A percentile compares a stretch with the other conserved stretches of the same genome.
phyloP scores from a whole-genome alignment of 1,140 invertebrate genomes.

The Cydia fagiglandana region DNA sequence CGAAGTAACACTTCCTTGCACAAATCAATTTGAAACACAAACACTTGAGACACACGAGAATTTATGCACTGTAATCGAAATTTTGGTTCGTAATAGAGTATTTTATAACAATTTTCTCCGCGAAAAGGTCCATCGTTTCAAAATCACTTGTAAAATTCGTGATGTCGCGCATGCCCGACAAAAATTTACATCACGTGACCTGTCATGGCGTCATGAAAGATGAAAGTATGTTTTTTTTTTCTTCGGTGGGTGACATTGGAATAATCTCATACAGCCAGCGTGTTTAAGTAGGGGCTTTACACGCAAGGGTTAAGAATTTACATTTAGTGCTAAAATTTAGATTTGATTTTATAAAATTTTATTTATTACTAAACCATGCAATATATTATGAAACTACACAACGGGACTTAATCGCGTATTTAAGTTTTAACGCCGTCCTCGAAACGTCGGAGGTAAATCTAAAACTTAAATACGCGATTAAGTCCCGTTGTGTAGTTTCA shows the following conservation, averaged over 20 bases:
- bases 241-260: conserved; percentile 19
- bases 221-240: conserved; percentile 43
- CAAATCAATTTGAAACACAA: conserved; percentile 45
- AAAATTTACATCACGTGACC: conserved; percentile 79
- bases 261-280: not conserved
- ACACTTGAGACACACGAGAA: conserved; percentile 38
- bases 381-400: too few relatives aligned
- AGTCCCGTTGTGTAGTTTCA: too few relatives aligned
- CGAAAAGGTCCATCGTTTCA: conserved; percentile 65
- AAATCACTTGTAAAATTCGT: conserved; percentile 71
- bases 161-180: conserved; percentile 74
- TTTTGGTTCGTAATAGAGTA: conserved; percentile 34
- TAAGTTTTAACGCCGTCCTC: too few relatives aligned
- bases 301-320: too few relatives aligned
- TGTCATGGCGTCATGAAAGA: conserved; percentile 71
- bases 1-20: conserved; percentile 57
- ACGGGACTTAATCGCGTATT: too few relatives aligned
- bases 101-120: conserved; percentile 45
- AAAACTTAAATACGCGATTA: too few relatives aligned
- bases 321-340: too few relatives aligned
- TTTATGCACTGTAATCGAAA: conserved; percentile 21
- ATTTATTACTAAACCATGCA: too few relatives aligned
- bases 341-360: too few relatives aligned
- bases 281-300: not conserved
- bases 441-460: too few relatives aligned